Evolutionary conservation across 2,888 invertebrate species (phyloP).

Genomic region (Leucania comma): DNA sequence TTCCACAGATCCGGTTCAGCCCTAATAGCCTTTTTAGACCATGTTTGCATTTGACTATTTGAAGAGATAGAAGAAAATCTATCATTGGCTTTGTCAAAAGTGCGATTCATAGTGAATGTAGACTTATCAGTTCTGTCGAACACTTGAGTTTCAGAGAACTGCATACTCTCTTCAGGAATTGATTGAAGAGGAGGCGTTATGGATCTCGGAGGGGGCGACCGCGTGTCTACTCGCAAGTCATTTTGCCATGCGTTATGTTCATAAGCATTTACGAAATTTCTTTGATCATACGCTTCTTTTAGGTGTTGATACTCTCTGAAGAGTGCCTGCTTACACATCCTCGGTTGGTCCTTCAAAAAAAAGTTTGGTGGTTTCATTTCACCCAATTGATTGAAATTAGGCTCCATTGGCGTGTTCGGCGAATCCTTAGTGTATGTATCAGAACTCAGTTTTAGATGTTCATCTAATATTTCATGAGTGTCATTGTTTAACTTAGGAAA

Average conservation of each 20-base stretch:
- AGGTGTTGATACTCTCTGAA: conserved; percentile 80
- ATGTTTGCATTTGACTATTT: conserved; percentile 74
- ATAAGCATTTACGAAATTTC: conserved; percentile 71
- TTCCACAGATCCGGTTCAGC: conserved; percentile 84
- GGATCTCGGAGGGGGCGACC: conserved; percentile 84
- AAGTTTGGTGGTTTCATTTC: conserved; percentile 76
- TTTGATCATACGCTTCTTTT: conserved; percentile 77
- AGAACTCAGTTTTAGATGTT: conserved; percentile 80
- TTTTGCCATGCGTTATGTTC: conserved; percentile 84
- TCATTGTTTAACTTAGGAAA: conserved; percentile 80
- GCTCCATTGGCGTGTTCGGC: conserved; percentile 79
- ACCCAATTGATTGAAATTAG: conserved; percentile 68
- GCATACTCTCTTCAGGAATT: conserved; percentile 88
- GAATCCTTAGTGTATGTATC: conserved; percentile 90
- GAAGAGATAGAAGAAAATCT: conserved; percentile 62
- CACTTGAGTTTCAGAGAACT: conserved; percentile 79
- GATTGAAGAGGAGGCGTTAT: conserved; percentile 84
- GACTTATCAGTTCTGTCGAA: conserved; percentile 78
- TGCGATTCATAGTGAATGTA: conserved; percentile 86
- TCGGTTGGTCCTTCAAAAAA: conserved; percentile 75
- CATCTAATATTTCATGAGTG: conserved; percentile 80
- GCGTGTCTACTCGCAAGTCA: conserved; percentile 73
- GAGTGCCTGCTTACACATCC: conserved; percentile 83
- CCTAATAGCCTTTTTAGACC: conserved; percentile 84
- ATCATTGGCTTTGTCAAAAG: conserved; percentile 80